Evolutionary conservation across 2,888 invertebrate species (phyloP).

Genomic region (Bombylius discolor): DNA sequence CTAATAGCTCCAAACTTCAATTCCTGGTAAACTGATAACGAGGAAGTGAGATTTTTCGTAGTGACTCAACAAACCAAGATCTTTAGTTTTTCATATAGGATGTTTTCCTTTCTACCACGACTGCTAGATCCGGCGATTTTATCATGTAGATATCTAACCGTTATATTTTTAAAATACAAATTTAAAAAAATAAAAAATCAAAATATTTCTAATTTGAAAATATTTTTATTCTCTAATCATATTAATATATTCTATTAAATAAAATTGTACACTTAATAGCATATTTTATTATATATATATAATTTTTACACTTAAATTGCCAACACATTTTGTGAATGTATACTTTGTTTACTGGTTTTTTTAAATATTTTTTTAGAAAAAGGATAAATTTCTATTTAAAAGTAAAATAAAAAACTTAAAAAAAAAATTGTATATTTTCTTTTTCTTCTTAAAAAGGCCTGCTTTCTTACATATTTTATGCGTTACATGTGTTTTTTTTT

Average conservation of each 20-base stretch:
- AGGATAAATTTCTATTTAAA: neutral
- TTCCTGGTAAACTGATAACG: no score
- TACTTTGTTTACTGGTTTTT: neutral
- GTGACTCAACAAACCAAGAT: no score
- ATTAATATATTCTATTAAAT: conserved; percentile 6
- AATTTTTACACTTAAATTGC: conserved; percentile 1
- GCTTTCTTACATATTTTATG: neutral
- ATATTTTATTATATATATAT: neutral
- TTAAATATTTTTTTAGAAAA: neutral
- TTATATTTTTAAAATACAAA: no score
- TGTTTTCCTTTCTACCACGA: no score
- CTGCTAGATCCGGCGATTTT: no score
- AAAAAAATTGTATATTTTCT: no score
- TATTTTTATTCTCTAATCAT: conserved; percentile 3
- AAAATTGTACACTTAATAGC: conserved; percentile 7
- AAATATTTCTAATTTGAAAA: neutral
- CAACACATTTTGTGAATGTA: conserved; percentile 3
- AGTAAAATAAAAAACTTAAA: neutral
- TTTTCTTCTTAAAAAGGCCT: neutral
- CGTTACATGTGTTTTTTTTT: no score
- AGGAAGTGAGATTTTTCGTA: no score
- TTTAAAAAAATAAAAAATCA: no score
- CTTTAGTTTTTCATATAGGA: no score
- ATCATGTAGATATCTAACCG: no score
- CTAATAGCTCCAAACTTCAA: no score